Evolutionary conservation across 2,888 invertebrate genomes (phyloP), one percentile per base, ranked within the genome.

Genomic region (Cryptosula pallasiana): DNA sequence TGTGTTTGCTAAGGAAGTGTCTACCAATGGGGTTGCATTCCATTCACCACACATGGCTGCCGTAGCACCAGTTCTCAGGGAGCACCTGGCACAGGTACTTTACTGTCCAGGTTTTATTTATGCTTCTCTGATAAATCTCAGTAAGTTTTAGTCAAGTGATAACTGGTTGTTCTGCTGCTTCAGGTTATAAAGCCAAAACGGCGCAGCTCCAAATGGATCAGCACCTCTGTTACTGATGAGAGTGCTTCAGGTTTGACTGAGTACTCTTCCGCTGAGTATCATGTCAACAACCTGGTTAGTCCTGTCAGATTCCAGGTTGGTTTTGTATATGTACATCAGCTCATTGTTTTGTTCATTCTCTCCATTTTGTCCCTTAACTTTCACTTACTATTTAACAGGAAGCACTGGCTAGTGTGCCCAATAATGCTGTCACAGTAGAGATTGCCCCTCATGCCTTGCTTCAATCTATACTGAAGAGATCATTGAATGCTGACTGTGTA

Each of bases 371-470:
- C n/a, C n/a, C n/a, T n/a, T n/a, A n/a, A n/a, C n/a, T n/a, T n/a
- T n/a, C n/a, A n/a, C n/a, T n/a, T n/a, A n/a, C n/a, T n/a, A n/a
- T n/a, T n/a, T n/a, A n/a, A n/a, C n/a, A 55, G 81, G 95, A 94
- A 83, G 95, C 92, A 9, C 82, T 96, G 76, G 86, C 88, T 77
- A 90, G 91, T 81, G 88, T 98, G 63, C 99, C 98, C 23, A 89
- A 89, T 77, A 91, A 93, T 82, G 94, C 97, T 3, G 88, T 97
- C 76, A 89, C 92, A 75, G 89, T 99, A 80, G 98, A 99, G 79
- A 83, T 98, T 79, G 96, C 97, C 13, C 97, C 98, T 23, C 96
- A 96, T 84, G 92, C 93, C 79, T 88, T 98, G 76, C 88, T 99
- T 76, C 95, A 96, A 87, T 93, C 97, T 27, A 92, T 99, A 81